Evolutionary conservation across 1,140 invertebrate species (phyloP).

Genomic region (Drosophila pallidifrons): DNA sequence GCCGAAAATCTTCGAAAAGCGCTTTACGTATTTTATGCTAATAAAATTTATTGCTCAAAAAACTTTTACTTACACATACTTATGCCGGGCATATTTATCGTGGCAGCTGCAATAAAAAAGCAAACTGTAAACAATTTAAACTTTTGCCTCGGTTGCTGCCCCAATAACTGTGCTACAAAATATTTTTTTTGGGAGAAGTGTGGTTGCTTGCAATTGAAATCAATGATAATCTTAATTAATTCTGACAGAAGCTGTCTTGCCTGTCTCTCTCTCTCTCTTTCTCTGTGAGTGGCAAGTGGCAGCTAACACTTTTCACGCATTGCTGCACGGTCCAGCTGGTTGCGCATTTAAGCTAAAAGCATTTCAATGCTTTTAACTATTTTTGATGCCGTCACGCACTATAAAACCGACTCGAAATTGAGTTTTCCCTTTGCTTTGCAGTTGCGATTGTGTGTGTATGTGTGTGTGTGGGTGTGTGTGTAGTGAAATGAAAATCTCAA

Average conservation of each 20-base stretch:
- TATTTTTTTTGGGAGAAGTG: conserved; percentile 6
- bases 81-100: conserved; percentile 61
- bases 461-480: conserved; percentile 3
- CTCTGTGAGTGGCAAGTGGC: conserved; percentile 7
- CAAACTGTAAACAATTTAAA: conserved; percentile 54
- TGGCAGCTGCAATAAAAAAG: conserved; percentile 54
- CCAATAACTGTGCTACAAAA: conserved; percentile 41
- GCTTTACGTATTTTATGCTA: conserved; percentile 68
- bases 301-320: conserved; percentile 63
- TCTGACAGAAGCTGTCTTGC: conserved; percentile 25
- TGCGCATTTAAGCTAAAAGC: conserved; percentile 74
- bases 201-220: conserved; percentile 34
- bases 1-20: conserved; percentile 54
- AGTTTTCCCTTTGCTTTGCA: not conserved
- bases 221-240: conserved; percentile 63
- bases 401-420: conserved; percentile 55
- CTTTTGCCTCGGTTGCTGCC: conserved; percentile 34
- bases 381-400: conserved; percentile 77
- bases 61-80: conserved; percentile 38
- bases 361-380: conserved; percentile 80
- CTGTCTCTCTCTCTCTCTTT: not conserved
- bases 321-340: conserved; percentile 39
- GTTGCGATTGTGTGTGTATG: not conserved
- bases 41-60: conserved; percentile 58
- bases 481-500: conserved; percentile 23